Conservation (phyloP, 2,113 vertebrate genomes). For the Corynorhinus townsendii region DNA sequence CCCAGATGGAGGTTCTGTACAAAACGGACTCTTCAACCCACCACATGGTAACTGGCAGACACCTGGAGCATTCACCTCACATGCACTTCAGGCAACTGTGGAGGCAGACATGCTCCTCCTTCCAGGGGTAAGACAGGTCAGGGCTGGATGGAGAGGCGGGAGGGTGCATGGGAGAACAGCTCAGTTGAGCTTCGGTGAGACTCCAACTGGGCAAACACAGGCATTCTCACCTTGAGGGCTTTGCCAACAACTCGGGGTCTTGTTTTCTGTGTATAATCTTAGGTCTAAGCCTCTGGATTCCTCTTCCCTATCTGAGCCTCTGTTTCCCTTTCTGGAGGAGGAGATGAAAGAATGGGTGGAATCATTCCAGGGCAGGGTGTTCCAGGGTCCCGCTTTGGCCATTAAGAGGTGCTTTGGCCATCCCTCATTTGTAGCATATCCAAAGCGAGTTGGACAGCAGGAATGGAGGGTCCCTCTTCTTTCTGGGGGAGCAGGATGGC, state of each 20-base stretch:
- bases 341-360: not conserved
- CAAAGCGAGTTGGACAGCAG: not conserved
- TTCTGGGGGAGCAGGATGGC: not conserved
- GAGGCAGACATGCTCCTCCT: constrained; percentile 27
- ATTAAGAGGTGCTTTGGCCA: not conserved
- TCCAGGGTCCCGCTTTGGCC: not conserved
- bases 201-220: constrained; percentile 10
- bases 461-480: not conserved
- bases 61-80: constrained; percentile 7
- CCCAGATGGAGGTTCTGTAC: not conserved
- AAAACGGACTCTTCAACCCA: not conserved
- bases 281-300: not conserved
- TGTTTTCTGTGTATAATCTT: not conserved
- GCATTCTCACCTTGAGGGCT: not conserved
- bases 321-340: constrained; percentile 3
- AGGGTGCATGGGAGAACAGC: not conserved
- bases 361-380: not conserved
- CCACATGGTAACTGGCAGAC: not conserved
- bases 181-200: not conserved
- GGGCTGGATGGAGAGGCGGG: constrained; percentile 41
- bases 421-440: not conserved
- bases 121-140: constrained; percentile 56
- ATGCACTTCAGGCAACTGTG: constrained; percentile 7
- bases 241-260: not conserved
- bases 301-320: not conserved